A percentile compares a stretch with the other conserved stretches of the same genome.
Conservation (phyloP, 2,113 vertebrate genomes). For the Herpailurus yagouaroundi region DNA sequence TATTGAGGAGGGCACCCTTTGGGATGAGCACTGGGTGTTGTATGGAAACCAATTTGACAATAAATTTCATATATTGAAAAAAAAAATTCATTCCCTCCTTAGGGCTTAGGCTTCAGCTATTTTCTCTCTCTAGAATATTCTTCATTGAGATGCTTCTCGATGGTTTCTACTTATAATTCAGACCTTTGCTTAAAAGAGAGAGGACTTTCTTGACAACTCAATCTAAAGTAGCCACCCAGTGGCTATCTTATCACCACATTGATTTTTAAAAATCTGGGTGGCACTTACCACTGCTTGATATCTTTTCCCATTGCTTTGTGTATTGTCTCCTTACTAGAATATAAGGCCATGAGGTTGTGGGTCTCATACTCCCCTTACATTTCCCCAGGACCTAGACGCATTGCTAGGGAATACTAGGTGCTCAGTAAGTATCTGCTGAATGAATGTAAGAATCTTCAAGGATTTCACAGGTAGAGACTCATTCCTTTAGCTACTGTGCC, state of each 20-base stretch:
- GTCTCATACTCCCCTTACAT: background rate
- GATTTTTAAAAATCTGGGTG: background rate
- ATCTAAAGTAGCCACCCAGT: background rate
- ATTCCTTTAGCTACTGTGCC: background rate
- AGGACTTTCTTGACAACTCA: background rate
- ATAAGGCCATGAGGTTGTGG: background rate
- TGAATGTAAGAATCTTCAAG: background rate
- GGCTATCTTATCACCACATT: background rate
- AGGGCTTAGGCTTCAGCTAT: background rate
- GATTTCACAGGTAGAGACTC: background rate
- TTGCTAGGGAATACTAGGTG: background rate
- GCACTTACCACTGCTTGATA: background rate
- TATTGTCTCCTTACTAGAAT: background rate
- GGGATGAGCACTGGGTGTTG: too few species aligned
- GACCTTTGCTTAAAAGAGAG: background rate
- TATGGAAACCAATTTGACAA: too few species aligned
- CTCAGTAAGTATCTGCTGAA: background rate
- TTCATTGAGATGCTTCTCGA: background rate
- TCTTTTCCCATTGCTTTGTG: background rate
- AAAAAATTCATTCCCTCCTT: background rate
- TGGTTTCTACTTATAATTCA: slow-evolving; percentile 18
- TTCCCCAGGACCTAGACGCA: background rate
- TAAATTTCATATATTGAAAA: too few species aligned
- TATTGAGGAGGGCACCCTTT: too few species aligned
- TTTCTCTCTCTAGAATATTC: background rate